Evolutionary conservation across 2,797 vertebrate genomes (phyloP), one percentile per base, ranked within the genome.

Genomic region (Lates japonicus): DNA sequence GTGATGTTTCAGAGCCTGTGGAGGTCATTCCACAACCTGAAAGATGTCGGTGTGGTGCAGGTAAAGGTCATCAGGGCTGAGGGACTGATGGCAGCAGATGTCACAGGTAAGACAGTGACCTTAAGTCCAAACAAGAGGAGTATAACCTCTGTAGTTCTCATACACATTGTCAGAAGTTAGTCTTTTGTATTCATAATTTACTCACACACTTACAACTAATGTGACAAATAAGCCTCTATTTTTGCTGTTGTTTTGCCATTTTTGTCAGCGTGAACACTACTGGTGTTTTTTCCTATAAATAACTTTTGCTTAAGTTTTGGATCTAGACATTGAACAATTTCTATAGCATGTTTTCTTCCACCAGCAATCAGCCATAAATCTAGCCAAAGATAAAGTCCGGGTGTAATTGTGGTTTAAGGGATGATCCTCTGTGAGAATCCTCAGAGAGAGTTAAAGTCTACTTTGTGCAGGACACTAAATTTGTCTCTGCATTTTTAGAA

Each of bases 61-160:
- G 97, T 99, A 93, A 99, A 99, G 95, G 96, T 99, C 91, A 98
- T 99, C 95, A 95, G 96, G 87, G 98, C 98, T 37, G 98, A 99
- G 94, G 97, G 97, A 57, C 95, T 99, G 93, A 98, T 99, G 98
- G 97, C 97, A 42, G 98, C 98, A 82, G 98, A 99, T 84, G 98
- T 99, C 94, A 99, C 97, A 96, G 98, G 98, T 97, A 96, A 95
- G 96, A 87, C 58, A 8, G 31, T 39, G 55, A 78, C 78, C 58
- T 66, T 16, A 37, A 25, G 58, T 67, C 75, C 62, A 61, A 81
- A 88, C 62, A 77, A 44, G 44, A 41, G 13, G 49, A 55, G 35
- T 48, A 6, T 37, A 58, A 67, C 66, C 58, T 70, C 25, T 62
- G 70, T 39, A 51, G 37, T 33, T 62, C 19, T 66, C 7, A 39